Evolutionary conservation across 2,888 invertebrate species (phyloP).

Genomic region (Calameuta pallipes): DNA sequence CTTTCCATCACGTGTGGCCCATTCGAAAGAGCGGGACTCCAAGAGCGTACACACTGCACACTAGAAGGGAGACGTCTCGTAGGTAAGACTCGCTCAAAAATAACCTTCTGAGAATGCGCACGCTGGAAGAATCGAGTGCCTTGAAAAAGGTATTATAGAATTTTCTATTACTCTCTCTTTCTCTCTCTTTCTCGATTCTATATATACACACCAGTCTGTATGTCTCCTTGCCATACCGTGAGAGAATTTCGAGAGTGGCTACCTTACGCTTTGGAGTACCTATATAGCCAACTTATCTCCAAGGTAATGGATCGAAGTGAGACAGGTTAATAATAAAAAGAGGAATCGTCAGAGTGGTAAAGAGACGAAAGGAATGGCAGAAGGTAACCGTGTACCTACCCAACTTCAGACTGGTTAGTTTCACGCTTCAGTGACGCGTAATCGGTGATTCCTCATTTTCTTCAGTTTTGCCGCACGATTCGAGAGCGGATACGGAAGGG

Average conservation of each 20-base stretch:
- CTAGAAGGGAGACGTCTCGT: background rate
- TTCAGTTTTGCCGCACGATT: slow-evolving; percentile 38
- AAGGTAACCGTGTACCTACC: background rate
- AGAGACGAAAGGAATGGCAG: background rate
- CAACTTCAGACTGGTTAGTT: background rate
- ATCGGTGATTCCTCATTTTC: slow-evolving; percentile 1
- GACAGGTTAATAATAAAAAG: slow-evolving; percentile 3
- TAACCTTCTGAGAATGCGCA: slow-evolving; percentile 6
- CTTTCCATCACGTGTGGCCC: slow-evolving; percentile 28
- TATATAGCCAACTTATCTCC: background rate
- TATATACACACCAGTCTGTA: background rate
- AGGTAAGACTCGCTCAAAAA: slow-evolving; percentile 5
- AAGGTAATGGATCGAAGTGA: background rate
- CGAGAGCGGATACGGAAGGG: slow-evolving; percentile 33
- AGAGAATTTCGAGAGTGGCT: background rate
- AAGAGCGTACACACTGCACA: background rate
- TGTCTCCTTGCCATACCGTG: background rate
- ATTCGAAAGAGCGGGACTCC: background rate
- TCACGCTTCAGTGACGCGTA: background rate
- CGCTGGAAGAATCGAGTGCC: background rate
- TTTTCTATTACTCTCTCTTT: background rate
- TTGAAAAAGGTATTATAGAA: background rate
- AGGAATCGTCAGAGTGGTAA: background rate
- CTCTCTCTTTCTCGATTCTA: background rate
- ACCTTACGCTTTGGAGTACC: background rate